A percentile compares a stretch with the other conserved stretches of the same genome.
Evolutionary conservation across 2,113 vertebrate species (phyloP).

Genomic region (Bombycilla garrulus): DNA sequence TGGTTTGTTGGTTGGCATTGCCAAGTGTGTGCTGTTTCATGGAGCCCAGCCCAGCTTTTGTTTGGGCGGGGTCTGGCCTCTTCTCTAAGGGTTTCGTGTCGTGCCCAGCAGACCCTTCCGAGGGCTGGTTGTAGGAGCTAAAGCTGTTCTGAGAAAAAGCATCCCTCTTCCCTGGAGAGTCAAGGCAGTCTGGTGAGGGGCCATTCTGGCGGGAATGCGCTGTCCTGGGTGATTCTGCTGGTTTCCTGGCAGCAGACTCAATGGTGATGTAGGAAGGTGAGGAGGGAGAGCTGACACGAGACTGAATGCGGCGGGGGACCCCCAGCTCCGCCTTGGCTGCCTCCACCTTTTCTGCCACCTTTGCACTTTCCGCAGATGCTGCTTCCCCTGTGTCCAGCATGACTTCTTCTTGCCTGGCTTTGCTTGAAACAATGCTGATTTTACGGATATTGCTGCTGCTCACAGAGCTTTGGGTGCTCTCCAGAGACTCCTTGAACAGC

Average conservation of each 20-base stretch:
- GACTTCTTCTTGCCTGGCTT: slow-evolving; percentile 33
- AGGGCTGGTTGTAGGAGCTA: background rate
- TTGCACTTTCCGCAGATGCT: background rate
- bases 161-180: slow-evolving; percentile 12
- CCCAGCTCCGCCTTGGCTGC: background rate
- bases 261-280: slow-evolving; percentile 87
- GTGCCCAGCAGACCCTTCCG: background rate
- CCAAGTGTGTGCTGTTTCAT: background rate
- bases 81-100: background rate
- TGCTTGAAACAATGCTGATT: slow-evolving; percentile 80
- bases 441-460: slow-evolving; percentile 73
- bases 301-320: slow-evolving; percentile 45
- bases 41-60: slow-evolving; percentile 6
- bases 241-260: slow-evolving; percentile 82
- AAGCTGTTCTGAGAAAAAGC: slow-evolving; percentile 8
- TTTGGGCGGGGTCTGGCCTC: background rate
- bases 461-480: slow-evolving; percentile 47
- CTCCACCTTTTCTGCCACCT: background rate
- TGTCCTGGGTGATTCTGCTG: slow-evolving; percentile 43
- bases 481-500: slow-evolving; percentile 86
- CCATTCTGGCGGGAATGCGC: background rate
- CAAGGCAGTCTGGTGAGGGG: background rate
- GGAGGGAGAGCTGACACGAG: slow-evolving; percentile 71
- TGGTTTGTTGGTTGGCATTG: background rate
- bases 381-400: background rate